Evolutionary conservation across 2,888 invertebrate genomes (phyloP).

Genomic region (Volucella inflata): DNA sequence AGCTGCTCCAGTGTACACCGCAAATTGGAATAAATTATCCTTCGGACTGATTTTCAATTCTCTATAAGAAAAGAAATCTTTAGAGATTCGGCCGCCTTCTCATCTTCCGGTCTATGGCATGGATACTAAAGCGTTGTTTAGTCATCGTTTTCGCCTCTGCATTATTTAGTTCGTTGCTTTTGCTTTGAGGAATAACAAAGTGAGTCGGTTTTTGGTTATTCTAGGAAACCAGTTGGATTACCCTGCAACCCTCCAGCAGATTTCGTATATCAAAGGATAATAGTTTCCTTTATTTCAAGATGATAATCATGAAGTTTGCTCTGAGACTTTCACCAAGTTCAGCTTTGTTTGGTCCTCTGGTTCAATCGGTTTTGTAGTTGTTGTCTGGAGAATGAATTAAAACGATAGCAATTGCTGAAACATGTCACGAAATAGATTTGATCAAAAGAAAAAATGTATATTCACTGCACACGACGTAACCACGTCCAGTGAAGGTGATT

Average conservation of each 20-base stretch:
- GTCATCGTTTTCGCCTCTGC: constrained; percentile 2
- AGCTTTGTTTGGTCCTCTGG: no score
- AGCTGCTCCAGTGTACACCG: constrained; percentile 1
- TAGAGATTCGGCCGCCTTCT: background rate
- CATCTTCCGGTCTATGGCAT: background rate
- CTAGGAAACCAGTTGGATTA: background rate
- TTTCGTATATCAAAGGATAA: constrained; percentile 41
- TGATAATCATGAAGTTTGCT: constrained; percentile 8
- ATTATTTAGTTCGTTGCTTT: constrained; percentile 26
- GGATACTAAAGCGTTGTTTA: background rate
- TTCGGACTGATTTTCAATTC: constrained; percentile 12
- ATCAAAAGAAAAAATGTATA: no score
- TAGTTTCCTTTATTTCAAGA: constrained; percentile 31
- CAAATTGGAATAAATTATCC: constrained; percentile 18
- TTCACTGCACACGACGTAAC: no score
- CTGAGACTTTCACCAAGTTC: background rate
- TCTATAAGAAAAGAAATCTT: background rate
- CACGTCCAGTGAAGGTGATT: no score
- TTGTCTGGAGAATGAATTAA: no score
- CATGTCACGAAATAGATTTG: no score
- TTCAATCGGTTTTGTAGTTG: no score
- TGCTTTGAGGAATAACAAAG: constrained; percentile 24
- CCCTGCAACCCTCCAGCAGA: constrained; percentile 9
- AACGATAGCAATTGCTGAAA: no score
- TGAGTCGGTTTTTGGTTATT: background rate